These are phyloP conservation scores for Rhimphoctona megacephalus DNA, from an alignment of 2,888 invertebrate species.

Conservation along the genomic window DNA sequence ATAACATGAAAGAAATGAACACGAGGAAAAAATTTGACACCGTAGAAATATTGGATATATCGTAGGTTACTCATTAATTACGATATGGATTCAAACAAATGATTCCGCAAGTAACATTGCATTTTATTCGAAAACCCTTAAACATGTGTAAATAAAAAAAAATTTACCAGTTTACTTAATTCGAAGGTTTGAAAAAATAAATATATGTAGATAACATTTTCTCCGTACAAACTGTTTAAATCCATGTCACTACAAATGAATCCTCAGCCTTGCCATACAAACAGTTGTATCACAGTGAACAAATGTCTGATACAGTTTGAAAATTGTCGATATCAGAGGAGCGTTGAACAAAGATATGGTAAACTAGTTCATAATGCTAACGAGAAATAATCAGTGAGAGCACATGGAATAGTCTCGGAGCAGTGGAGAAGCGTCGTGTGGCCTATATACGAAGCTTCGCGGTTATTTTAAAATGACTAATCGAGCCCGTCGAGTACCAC, in stretches of 20 bases:
- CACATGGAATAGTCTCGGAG: constrained; percentile 11
- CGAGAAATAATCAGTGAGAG: constrained; percentile 10
- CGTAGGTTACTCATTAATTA: neutral
- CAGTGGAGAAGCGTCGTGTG: constrained; percentile 69
- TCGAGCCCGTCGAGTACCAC: constrained; percentile 25
- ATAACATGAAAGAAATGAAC: neutral
- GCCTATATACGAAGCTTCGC: constrained; percentile 74
- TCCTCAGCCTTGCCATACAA: neutral
- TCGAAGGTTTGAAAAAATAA: neutral
- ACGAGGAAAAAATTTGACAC: neutral
- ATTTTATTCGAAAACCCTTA: neutral
- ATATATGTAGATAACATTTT: neutral
- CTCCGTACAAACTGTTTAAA: neutral
- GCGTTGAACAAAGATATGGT: neutral
- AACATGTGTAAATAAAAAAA: neutral
- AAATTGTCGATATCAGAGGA: neutral
- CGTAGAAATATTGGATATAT: neutral
- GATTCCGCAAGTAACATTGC: neutral
- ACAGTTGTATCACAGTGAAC: neutral
- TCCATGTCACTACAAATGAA: neutral
- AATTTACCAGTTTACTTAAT: neutral
- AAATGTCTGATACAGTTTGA: neutral
- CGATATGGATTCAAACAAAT: neutral
- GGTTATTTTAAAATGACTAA: constrained; percentile 75
- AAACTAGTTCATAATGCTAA: constrained; percentile 11